phyloP scores from a whole-genome alignment of 92 coral and sea anemone species.

The Palythoa caribaeorum region DNA sequence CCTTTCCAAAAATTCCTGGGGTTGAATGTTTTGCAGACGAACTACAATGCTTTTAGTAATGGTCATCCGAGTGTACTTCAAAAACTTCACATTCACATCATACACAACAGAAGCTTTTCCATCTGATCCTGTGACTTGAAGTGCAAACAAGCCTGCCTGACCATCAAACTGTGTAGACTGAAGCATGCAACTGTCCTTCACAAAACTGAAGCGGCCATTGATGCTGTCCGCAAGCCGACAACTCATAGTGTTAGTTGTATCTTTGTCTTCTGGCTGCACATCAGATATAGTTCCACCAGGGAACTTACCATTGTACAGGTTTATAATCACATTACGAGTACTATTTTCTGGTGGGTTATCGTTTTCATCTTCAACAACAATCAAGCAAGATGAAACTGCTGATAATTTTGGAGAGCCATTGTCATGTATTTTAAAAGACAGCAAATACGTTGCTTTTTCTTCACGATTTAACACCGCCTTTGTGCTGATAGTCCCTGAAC shows the following conservation, averaged over 20 bases:
- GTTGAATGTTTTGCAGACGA: conserved; percentile 68
- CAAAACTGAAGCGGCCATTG: conserved; percentile 76
- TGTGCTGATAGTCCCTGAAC: conserved; percentile 73
- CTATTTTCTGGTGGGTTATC: conserved; percentile 86
- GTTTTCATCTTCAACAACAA: conserved; percentile 82
- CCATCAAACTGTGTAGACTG: conserved; percentile 52
- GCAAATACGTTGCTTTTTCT: conserved; percentile 53
- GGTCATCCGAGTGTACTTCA: conserved; percentile 71
- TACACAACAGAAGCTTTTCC: conserved; percentile 73
- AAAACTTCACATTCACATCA: conserved; percentile 76
- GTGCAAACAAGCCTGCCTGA: conserved; percentile 61
- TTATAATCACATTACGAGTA: conserved; percentile 81
- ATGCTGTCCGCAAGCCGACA: conserved; percentile 65
- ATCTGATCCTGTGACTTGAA: conserved; percentile 85
- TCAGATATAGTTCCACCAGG: conserved; percentile 80
- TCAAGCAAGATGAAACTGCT: conserved; percentile 74
- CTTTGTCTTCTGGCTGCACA: conserved; percentile 90
- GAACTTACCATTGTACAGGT: conserved; percentile 75
- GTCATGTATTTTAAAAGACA: conserved; percentile 81
- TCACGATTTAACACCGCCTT: conserved; percentile 83
- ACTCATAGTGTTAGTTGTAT: conserved; percentile 75
- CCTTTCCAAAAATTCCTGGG: conserved; percentile 66
- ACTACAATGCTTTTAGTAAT: conserved; percentile 76
- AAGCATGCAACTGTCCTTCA: conserved; percentile 76
- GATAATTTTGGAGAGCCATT: conserved; percentile 73